Base-by-base conservation (phyloP, 2,797 vertebrate species). In the Taenioides sp. region DNA sequence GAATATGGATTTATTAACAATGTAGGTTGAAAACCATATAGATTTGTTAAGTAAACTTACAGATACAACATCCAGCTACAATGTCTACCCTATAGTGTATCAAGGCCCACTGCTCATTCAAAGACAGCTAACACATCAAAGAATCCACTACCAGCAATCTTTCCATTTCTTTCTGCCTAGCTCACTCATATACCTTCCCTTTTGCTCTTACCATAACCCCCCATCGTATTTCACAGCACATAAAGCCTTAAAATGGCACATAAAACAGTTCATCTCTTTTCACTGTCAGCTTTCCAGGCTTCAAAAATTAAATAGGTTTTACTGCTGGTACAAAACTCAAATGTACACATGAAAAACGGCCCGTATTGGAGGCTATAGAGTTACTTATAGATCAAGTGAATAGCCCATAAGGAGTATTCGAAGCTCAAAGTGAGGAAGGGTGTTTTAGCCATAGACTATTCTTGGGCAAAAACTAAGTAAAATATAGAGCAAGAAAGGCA, bases 231-330 rank as follows among this genome's bases (percentile, higher is more conserved):
- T 94, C 92, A 94, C 92, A 94, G 88, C 92, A 93, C 92, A 93
- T 93, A 94, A 93, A 93, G 89, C 90, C 91, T 92, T 93, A 93
- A 94, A 94, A 93, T 88, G 91, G 90, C 92, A 93, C 92, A 94
- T 95, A 93, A 95, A 95, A 94, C 93, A 94, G 91, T 89, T 92
- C 92, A 94, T 94, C 91, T 93, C 92, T 91, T 93, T 94, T 94
- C 90, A 93, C 88, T 89, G 91, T 92, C 88, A 81, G 86, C 86
- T 93, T 91, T 90, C 86, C 70, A 77, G 86, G 87, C 87, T 92
- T 92, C 89, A 92, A 93, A 88, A 93, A 93, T 92, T 92, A 90
- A 93, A 93, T 91, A 89, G 90, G 92, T 91, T 93, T 92, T 91
- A 93, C 88, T 81, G 84, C 88, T 89, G 89, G 92, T 92, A 92